Evolutionary conservation across 2,888 invertebrate species (phyloP).

Genomic region (Platycnemis pennipes): DNA sequence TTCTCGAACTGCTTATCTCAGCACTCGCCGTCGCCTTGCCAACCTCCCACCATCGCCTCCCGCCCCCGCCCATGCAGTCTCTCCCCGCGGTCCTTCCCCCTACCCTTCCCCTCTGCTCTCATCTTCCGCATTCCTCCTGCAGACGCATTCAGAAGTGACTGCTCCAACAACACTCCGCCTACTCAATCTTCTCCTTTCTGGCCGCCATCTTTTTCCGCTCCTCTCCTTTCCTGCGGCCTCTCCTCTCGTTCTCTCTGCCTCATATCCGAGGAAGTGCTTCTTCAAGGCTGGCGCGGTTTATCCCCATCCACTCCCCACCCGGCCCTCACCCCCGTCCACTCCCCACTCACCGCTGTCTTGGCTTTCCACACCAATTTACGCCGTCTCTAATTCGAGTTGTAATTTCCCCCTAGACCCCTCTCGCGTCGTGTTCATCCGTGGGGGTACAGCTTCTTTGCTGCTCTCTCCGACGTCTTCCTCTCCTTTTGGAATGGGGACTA

Average conservation of each 20-base stretch:
- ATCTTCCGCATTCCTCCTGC: conserved; percentile 18
- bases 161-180: not conserved
- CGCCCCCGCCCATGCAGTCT: not conserved
- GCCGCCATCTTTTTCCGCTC: not conserved
- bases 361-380: conserved; percentile 21
- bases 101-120: not conserved
- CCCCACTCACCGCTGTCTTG: not conserved
- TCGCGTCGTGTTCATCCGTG: not conserved
- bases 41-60: not conserved
- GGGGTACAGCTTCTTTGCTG: conserved; percentile 12
- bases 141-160: not conserved
- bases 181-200: not conserved
- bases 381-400: conserved; percentile 23
- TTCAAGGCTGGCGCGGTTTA: not conserved
- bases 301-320: not conserved
- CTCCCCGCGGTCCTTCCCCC: not conserved
- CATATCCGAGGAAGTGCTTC: not conserved
- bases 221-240: not conserved
- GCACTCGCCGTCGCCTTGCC: not conserved
- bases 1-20: conserved; percentile 1
- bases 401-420: not conserved
- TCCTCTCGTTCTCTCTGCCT: conserved; percentile 3
- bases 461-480: not conserved
- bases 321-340: not conserved
- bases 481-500: not conserved